These are phyloP conservation scores for Hypsibius dujardini DNA, from an alignment of 1,140 invertebrate species.

Conservation along the genomic window DNA sequence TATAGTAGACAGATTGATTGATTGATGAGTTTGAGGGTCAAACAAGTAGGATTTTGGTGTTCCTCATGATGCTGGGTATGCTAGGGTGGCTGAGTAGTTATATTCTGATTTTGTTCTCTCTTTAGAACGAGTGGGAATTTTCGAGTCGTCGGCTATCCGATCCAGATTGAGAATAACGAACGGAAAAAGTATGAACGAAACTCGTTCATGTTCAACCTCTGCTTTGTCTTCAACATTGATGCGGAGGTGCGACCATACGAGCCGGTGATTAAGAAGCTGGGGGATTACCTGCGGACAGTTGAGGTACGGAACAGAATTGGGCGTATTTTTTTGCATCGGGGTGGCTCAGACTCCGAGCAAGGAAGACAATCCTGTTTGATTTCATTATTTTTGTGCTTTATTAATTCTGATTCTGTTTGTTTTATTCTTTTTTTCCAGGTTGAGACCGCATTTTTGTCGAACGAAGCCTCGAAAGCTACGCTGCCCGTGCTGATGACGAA, in stretches of 20 bases:
- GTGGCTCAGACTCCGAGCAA: too few species aligned
- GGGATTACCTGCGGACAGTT: slow-evolving; percentile 59
- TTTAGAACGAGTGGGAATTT: slow-evolving; percentile 54
- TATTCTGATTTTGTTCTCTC: slow-evolving; percentile 24
- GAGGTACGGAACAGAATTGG: slow-evolving; percentile 29
- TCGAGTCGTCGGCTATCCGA: slow-evolving; percentile 82
- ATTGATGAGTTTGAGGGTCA: neutral
- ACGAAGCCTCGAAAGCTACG: slow-evolving; percentile 24
- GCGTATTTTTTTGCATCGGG: too few species aligned
- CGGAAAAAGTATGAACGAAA: slow-evolving; percentile 64
- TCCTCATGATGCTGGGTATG: neutral
- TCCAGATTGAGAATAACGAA: slow-evolving; percentile 58
- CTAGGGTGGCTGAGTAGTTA: neutral
- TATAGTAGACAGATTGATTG: too few species aligned
- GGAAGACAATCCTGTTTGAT: neutral
- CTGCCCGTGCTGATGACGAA: slow-evolving; percentile 27
- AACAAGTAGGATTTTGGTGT: slow-evolving; percentile 22
- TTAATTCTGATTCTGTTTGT: slow-evolving; percentile 18
- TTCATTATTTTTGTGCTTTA: neutral
- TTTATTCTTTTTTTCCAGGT: slow-evolving; percentile 26
- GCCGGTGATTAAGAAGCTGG: slow-evolving; percentile 73
- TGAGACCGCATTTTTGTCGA: slow-evolving; percentile 31
- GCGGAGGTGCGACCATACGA: slow-evolving; percentile 77
- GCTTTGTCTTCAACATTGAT: slow-evolving; percentile 76
- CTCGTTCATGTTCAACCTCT: slow-evolving; percentile 81